These are phyloP conservation scores for Amaurobius ferox DNA, from an alignment of 2,888 invertebrate species.

Conservation along the genomic window DNA sequence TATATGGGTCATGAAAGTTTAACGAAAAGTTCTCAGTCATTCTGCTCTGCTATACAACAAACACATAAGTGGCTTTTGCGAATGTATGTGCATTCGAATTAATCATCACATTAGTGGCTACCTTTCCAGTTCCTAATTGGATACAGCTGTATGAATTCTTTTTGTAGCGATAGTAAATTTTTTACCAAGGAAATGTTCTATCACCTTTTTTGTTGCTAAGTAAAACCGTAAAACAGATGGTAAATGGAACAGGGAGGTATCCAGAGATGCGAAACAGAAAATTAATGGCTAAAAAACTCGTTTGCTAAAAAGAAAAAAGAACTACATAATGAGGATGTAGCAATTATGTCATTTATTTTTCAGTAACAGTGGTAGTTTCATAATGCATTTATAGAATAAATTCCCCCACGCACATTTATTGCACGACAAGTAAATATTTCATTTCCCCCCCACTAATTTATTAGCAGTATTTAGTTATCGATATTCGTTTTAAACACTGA, in stretches of 20 bases:
- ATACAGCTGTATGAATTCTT: constrained; percentile 22
- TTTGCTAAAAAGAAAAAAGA: background rate
- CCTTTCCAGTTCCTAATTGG: constrained; percentile 4
- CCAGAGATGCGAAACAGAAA: background rate
- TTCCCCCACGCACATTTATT: background rate
- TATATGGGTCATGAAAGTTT: background rate
- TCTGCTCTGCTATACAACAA: too few species aligned
- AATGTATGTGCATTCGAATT: background rate
- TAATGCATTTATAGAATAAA: background rate
- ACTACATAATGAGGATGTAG: background rate
- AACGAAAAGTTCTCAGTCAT: background rate
- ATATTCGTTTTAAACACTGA: too few species aligned
- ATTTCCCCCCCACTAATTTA: background rate
- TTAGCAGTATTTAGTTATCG: background rate
- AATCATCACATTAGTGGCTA: background rate
- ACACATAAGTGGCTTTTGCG: too few species aligned
- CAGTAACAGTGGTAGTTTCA: background rate
- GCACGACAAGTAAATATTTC: background rate
- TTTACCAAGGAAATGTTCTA: background rate
- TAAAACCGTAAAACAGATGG: background rate
- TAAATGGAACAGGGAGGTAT: background rate
- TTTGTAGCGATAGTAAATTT: background rate
- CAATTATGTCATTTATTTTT: background rate
- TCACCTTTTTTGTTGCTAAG: background rate
- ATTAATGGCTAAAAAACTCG: constrained; percentile 16